Percentiles rank a stretch among this genome's conserved stretches.
phyloP scores from a whole-genome alignment of 2,113 vertebrate genomes.

The Tachycineta bicolor region DNA sequence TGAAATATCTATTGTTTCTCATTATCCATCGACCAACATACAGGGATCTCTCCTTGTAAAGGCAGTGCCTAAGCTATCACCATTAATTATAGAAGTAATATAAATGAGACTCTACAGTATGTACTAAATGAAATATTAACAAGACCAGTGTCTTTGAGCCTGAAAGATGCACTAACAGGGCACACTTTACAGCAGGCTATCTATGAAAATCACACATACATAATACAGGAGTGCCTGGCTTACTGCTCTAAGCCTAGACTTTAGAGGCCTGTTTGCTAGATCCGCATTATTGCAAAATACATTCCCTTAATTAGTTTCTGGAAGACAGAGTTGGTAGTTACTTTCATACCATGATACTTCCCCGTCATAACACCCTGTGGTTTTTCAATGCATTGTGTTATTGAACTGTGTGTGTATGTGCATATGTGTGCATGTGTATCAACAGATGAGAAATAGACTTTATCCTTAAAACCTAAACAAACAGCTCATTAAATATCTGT shows the following conservation, averaged over 20 bases:
- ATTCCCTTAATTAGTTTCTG: slow-evolving; percentile 63
- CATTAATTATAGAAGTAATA: slow-evolving; percentile 88
- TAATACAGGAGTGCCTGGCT: slow-evolving; percentile 40
- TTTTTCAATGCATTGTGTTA: neutral
- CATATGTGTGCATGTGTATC: neutral
- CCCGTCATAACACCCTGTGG: slow-evolving; percentile 45
- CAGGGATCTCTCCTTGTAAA: slow-evolving; percentile 79
- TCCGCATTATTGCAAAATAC: slow-evolving; percentile 70
- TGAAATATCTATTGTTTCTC: slow-evolving; percentile 87
- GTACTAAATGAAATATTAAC: slow-evolving; percentile 86
- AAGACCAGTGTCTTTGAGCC: slow-evolving; percentile 74
- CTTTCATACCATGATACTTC: slow-evolving; percentile 22
- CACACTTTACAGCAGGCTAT: slow-evolving; percentile 61
- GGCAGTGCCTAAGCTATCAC: slow-evolving; percentile 83
- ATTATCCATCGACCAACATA: slow-evolving; percentile 84
- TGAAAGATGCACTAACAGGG: slow-evolving; percentile 72
- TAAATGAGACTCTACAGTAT: slow-evolving; percentile 82
- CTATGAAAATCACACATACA: slow-evolving; percentile 68
- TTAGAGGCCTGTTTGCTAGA: slow-evolving; percentile 49
- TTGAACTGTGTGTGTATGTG: neutral
- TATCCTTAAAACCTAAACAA: slow-evolving; percentile 16
- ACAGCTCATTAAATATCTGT: neutral
- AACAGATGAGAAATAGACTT: neutral
- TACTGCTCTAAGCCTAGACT: slow-evolving; percentile 36
- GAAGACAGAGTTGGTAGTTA: slow-evolving; percentile 57